phyloP scores from a whole-genome alignment of 2,888 invertebrate genomes.

The Argynnis bischoffii region DNA sequence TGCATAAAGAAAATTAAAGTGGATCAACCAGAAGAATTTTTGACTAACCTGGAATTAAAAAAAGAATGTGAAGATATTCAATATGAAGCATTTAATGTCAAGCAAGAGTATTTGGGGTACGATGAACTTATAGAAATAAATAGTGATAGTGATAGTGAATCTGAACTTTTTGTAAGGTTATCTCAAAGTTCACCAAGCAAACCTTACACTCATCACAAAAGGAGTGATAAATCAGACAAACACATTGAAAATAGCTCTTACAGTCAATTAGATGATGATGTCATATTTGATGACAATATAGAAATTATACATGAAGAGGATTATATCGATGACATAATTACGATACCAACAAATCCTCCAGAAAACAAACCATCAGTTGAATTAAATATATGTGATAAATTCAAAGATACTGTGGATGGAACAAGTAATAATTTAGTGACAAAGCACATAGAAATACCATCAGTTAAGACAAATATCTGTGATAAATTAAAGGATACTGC shows the following conservation, averaged over 20 bases:
- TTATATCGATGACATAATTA: conserved; percentile 60
- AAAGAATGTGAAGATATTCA: conserved; percentile 60
- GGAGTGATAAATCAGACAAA: conserved; percentile 43
- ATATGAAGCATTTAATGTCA: conserved; percentile 68
- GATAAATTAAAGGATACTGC: conserved; percentile 11
- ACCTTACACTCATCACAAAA: conserved; percentile 53
- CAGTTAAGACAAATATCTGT: conserved; percentile 2
- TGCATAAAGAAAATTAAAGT: conserved; percentile 53
- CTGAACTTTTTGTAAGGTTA: conserved; percentile 74
- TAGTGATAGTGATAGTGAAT: conserved; percentile 79
- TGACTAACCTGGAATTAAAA: conserved; percentile 49
- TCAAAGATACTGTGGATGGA: conserved; percentile 9
- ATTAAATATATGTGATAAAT: conserved; percentile 4
- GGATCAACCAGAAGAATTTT: conserved; percentile 48
- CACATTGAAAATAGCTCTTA: conserved; percentile 64
- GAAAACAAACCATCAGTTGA: conserved; percentile 4
- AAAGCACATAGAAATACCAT: conserved; percentile 1
- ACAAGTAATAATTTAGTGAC: background rate
- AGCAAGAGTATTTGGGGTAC: conserved; percentile 67
- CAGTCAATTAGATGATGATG: conserved; percentile 64
- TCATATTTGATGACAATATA: conserved; percentile 44
- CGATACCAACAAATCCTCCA: conserved; percentile 47
- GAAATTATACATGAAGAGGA: conserved; percentile 51
- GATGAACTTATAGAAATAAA: conserved; percentile 65
- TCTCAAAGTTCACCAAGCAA: conserved; percentile 76